Evolutionary conservation across 2,888 invertebrate genomes (phyloP), one percentile per base, ranked within the genome.

Genomic region (Drosophila mayaguana): DNA sequence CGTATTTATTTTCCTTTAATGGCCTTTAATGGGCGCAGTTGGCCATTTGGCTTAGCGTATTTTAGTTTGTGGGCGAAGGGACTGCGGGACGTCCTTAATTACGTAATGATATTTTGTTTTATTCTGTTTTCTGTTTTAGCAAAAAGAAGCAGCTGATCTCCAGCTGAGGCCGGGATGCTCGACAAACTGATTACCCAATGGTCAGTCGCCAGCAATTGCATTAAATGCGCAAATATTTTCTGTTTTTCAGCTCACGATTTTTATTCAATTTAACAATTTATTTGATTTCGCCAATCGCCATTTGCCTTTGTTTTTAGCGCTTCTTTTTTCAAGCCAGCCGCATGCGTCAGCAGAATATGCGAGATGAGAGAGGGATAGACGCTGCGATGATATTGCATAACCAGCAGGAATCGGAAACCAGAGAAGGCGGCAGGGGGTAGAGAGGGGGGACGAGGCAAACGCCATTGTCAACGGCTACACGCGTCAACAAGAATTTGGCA

Each of bases 241-340:
- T 53, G 78, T 86, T 77, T 88, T 88, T 75, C 83, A 73, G 84
- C 70, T 79, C 66, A 63, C 88, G 83, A 88, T 83, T 88, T 89
- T 88, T 80, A 85, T 89, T 85, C 86, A 85, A 89, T 85, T 85
- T 88, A 85, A 85, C 88, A 88, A 89, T 86, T 85, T 86, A 85
- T 85, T 85, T 89, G 90, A 85, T 85, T 85, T 78, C 54, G 59
- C 56, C 64, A 76, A 72, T 80, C 55, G 63, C 54, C 48, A 68
- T 71, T 55, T 54, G 28, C 59, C 51, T 67, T 81, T 78, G 64
- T 34, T 83, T 80, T 68, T 54, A 46, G 56, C 46, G 50, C 50
- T 38, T 48, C 43, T 42, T 65, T 34, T 57, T 57, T 64, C 46
- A 28, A 28, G 53, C 48, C 72, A 72, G 80, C 54, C 62, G 50